Conservation (phyloP, 23 tunicate species). For the Phallusia fumigata region DNA sequence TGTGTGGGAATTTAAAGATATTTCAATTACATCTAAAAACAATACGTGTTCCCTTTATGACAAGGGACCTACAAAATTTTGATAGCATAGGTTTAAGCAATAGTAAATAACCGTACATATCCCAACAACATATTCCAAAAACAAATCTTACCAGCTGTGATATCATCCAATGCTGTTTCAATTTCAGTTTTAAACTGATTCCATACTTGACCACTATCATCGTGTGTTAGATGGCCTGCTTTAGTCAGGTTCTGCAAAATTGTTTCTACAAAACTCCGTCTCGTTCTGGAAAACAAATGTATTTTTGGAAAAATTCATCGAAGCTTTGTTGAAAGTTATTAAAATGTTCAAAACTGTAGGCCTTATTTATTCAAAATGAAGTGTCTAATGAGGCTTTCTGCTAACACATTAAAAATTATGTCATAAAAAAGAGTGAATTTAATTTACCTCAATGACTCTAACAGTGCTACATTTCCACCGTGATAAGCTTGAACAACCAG, state of each 20-base stretch:
- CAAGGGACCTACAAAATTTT: too few species aligned
- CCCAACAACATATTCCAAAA: background rate
- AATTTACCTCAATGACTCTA: background rate
- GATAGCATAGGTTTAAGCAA: too few species aligned
- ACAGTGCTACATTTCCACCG: background rate
- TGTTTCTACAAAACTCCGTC: background rate
- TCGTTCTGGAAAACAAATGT: background rate
- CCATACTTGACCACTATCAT: background rate
- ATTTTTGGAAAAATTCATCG: background rate
- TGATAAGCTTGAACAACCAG: background rate
- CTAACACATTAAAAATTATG: too few species aligned
- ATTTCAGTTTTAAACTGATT: background rate
- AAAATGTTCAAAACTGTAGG: too few species aligned
- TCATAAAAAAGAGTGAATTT: background rate
- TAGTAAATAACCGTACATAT: too few species aligned
- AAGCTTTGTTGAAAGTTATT: too few species aligned
- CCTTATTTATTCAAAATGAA: too few species aligned
- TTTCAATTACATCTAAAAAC: too few species aligned
- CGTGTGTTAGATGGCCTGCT: background rate
- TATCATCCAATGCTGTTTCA: background rate
- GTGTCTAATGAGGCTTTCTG: too few species aligned
- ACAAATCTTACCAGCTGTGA: background rate
- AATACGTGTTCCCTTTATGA: too few species aligned
- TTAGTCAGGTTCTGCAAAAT: background rate
- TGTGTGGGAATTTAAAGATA: too few species aligned